Evolutionary conservation across 2,113 vertebrate genomes (phyloP).

Genomic region (Ochotona princeps): DNA sequence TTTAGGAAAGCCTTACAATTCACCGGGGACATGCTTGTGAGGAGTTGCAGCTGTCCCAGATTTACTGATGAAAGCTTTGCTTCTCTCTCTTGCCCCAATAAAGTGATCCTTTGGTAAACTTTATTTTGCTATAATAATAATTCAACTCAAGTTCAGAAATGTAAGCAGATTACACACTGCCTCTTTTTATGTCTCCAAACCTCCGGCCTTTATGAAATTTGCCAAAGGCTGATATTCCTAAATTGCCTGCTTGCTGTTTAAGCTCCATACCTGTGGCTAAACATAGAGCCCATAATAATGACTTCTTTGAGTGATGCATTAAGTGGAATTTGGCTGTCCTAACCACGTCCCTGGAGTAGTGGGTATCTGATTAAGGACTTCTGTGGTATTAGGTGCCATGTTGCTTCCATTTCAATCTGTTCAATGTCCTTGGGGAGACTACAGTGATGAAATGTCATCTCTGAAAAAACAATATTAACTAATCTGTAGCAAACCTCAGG

Average conservation of each 20-base stretch:
- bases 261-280: neutral
- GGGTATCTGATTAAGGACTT: neutral
- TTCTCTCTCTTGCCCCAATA: slow-evolving; percentile 17
- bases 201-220: slow-evolving; percentile 35
- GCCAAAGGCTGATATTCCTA: neutral
- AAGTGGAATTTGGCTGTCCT: neutral
- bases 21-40: slow-evolving; percentile 43
- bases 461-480: slow-evolving; percentile 41
- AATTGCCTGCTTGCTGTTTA: neutral
- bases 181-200: neutral
- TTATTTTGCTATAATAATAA: slow-evolving; percentile 61
- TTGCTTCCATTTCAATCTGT: slow-evolving; percentile 53
- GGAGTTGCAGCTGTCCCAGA: slow-evolving; percentile 66
- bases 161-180: neutral
- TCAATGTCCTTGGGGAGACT: neutral
- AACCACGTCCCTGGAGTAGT: neutral
- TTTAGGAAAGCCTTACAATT: slow-evolving; percentile 55
- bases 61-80: slow-evolving; percentile 55
- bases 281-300: neutral
- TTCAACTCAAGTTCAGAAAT: slow-evolving; percentile 41
- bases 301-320: neutral
- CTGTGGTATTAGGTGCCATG: neutral
- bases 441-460: slow-evolving; percentile 32
- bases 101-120: slow-evolving; percentile 58
- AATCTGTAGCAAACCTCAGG: neutral